A percentile compares a stretch with the other conserved stretches of the same genome.
These are phyloP conservation scores for Caiman crocodilus DNA, from an alignment of 2,797 vertebrate genomes.

Conservation along the genomic window DNA sequence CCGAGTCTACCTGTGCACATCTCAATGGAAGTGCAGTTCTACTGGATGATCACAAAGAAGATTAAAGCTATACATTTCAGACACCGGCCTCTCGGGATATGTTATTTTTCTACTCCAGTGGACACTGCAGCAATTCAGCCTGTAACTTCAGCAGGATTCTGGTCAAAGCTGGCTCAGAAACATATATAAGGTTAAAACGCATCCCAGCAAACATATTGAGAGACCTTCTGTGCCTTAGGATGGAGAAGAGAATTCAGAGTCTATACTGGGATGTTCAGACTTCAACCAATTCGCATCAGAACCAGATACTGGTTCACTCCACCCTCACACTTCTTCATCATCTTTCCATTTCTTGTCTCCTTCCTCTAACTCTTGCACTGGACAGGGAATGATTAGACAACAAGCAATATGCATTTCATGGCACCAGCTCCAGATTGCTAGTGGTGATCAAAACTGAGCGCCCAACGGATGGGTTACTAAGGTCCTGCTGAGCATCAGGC, in stretches of 20 bases:
- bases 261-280: not conserved
- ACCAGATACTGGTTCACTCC: not conserved
- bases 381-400: not conserved
- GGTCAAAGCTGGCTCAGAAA: not conserved
- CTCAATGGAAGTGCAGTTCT: not conserved
- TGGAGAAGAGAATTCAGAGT: not conserved
- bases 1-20: no score
- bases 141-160: fast-evolving
- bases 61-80: not conserved
- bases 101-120: not conserved
- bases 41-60: not conserved
- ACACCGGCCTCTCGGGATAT: not conserved
- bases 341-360: not conserved
- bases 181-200: not conserved
- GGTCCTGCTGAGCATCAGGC: not conserved
- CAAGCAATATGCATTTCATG: not conserved
- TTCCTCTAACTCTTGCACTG: not conserved
- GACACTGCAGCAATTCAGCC: not conserved
- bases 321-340: not conserved
- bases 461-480: not conserved
- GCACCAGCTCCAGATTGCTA: no score
- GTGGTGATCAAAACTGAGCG: no score
- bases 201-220: not conserved
- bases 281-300: not conserved
- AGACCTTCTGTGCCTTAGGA: fast-evolving